phyloP scores from a whole-genome alignment of 2,113 vertebrate genomes.

The Grus americana region DNA sequence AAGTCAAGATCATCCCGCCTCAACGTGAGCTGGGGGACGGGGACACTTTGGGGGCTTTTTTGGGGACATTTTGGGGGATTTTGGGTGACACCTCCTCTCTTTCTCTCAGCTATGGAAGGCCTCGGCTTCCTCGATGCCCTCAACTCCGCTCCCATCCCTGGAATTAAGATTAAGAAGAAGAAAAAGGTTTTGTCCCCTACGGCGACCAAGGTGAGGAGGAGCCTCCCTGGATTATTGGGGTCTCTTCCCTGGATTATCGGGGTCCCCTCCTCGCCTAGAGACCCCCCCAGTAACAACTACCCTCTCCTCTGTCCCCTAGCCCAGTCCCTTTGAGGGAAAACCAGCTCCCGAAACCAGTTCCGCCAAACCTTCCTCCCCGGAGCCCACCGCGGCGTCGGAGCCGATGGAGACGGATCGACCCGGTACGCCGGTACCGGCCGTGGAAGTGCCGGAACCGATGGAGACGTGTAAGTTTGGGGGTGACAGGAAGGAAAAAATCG shows the following conservation, averaged over 20 bases:
- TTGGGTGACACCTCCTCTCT: neutral
- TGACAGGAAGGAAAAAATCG: too few relatives aligned
- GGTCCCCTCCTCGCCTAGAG: too few relatives aligned
- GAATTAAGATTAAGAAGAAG: slow-evolving; percentile 97
- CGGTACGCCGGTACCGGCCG: slow-evolving; percentile 86
- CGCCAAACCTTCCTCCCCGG: slow-evolving; percentile 86
- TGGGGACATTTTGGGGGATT: neutral
- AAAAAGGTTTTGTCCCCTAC: slow-evolving; percentile 92
- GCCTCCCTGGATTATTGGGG: too few relatives aligned
- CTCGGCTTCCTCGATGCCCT: slow-evolving; percentile 93
- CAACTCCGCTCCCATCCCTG: slow-evolving; percentile 92
- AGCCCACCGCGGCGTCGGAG: slow-evolving; percentile 73
- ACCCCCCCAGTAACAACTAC: neutral
- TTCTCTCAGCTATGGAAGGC: slow-evolving; percentile 86
- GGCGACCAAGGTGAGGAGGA: slow-evolving; percentile 82
- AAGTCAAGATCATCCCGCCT: slow-evolving; percentile 95
- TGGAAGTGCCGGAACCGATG: slow-evolving; percentile 84
- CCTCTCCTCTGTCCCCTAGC: slow-evolving; percentile 44
- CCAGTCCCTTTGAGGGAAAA: slow-evolving; percentile 88
- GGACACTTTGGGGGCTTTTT: neutral
- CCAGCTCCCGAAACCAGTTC: slow-evolving; percentile 68
- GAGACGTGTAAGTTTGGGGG: slow-evolving; percentile 73
- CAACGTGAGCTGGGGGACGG: slow-evolving; percentile 81
- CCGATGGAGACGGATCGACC: slow-evolving; percentile 85
- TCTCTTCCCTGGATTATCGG: rapidly evolving